phyloP scores from a whole-genome alignment of 2,888 invertebrate species.

The Tiliacea citrago region DNA sequence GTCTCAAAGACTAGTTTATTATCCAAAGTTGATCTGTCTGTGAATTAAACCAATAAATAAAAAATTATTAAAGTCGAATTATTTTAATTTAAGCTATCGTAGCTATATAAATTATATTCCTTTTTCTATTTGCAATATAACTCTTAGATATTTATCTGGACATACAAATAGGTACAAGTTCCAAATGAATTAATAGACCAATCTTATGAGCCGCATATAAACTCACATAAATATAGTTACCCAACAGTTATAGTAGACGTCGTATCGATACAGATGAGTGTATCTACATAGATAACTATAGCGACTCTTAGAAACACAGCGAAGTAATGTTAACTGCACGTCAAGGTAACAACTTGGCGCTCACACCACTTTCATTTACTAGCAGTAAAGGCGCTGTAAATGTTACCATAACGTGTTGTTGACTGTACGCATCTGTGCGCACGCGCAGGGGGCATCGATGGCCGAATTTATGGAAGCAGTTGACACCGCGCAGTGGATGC shows the following conservation, averaged over 20 bases:
- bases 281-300: slow-evolving; percentile 54
- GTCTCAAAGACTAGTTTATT: slow-evolving; percentile 8
- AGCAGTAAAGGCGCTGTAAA: neutral
- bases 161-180: slow-evolving; percentile 32
- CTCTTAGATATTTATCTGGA: slow-evolving; percentile 43
- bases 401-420: neutral
- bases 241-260: slow-evolving; percentile 37
- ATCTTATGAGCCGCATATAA: slow-evolving; percentile 18
- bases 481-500: slow-evolving; percentile 50
- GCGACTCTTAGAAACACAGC: slow-evolving; percentile 65
- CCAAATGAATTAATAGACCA: slow-evolving; percentile 43
- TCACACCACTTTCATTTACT: too few relatives aligned
- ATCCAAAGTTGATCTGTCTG: slow-evolving; percentile 20
- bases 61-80: slow-evolving; percentile 7
- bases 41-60: slow-evolving; percentile 11
- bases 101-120: slow-evolving; percentile 5
- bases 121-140: slow-evolving; percentile 26
- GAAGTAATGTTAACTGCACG: slow-evolving; percentile 30
- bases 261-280: slow-evolving; percentile 40
- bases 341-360: too few relatives aligned
- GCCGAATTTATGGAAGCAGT: slow-evolving; percentile 56
- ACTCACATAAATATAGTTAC: slow-evolving; percentile 40
- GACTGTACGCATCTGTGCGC: slow-evolving; percentile 41
- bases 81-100: slow-evolving; percentile 11
- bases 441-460: slow-evolving; percentile 67